Conservation (phyloP, 2,888 invertebrate species). For the Odontocerum albicorne region DNA sequence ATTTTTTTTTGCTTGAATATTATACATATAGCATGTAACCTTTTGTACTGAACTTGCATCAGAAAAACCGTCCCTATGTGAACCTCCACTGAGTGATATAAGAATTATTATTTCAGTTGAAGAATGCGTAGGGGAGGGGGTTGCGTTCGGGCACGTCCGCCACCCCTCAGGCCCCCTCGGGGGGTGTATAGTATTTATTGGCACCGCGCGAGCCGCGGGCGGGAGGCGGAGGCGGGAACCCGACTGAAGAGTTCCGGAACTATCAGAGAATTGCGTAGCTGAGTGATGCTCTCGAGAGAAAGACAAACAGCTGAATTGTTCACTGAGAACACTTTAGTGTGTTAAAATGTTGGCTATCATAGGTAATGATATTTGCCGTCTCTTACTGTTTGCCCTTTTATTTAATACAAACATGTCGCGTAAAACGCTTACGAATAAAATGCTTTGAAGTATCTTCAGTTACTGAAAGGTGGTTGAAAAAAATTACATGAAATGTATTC, state of each 20-base stretch:
- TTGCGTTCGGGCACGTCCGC: slow-evolving; percentile 26
- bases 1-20: too few relatives aligned
- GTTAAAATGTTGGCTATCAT: neutral
- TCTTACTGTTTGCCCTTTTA: too few relatives aligned
- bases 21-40: too few relatives aligned
- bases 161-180: slow-evolving; percentile 13
- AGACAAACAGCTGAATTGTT: slow-evolving; percentile 4
- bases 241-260: slow-evolving; percentile 15
- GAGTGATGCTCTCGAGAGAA: slow-evolving; percentile 15
- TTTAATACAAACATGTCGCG: too few relatives aligned
- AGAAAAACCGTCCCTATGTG: neutral
- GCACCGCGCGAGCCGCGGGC: too few relatives aligned
- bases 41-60: neutral
- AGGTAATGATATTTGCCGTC: too few relatives aligned
- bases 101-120: slow-evolving; percentile 37
- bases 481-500: too few relatives aligned
- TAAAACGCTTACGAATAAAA: too few relatives aligned
- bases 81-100: slow-evolving; percentile 31
- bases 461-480: too few relatives aligned
- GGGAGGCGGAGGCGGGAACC: slow-evolving; percentile 13
- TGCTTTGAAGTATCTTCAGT: too few relatives aligned
- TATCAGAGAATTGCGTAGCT: slow-evolving; percentile 6
- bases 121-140: slow-evolving; percentile 17
- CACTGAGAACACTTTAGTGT: neutral
- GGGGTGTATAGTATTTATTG: slow-evolving; percentile 19